Evolutionary conservation across 2,888 invertebrate species (phyloP), one percentile per base, ranked within the genome.

Genomic region (Cremastobaeus sp.): DNA sequence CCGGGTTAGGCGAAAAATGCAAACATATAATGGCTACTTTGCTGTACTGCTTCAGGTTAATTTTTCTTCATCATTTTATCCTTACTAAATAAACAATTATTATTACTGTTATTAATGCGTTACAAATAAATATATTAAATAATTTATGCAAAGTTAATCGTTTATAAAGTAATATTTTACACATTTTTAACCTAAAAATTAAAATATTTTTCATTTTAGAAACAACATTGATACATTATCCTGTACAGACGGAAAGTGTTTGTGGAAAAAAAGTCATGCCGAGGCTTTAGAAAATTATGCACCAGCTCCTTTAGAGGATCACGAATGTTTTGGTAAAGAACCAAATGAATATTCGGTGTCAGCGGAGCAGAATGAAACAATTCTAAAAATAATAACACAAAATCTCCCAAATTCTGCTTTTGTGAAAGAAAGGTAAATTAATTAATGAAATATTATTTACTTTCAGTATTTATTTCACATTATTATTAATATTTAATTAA

Each of bases 241-340:
- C n/a, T 47, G 59, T 17, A 59, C 59, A 2, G 47, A 59, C 47
- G 25, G 25, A 25, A 35, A 35, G 21, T 59, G 45, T 21, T 20
- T 8, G 3, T 59, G 59, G 59, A 59, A 59, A 34, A 20, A 35
- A 21, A 11, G 34, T 3, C 20, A 47, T 21, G 25, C 20, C 1
- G 41, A 47, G n/a, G 17, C 20, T 8, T 6, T 59, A 35, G 18
- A 21, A 32, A 59, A 59, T 47, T 47, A 47, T 47, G 17, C 34
- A 25, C 59, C 59, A 9, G 41, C 28, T 17, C 59, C 59, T 35
- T 47, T 59, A 28, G 11, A 34, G n/a, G 3, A 59, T 4, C 47
- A 59, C 37, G 35, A 30, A 41, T 59, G 59, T 55, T 55, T 41
- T 41, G 6, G 6, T 6, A 11, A 39, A n/a, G 37, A 21, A 52